Conservation (phyloP, 2,888 invertebrate genomes). For the Lepidochitona cinerea region DNA sequence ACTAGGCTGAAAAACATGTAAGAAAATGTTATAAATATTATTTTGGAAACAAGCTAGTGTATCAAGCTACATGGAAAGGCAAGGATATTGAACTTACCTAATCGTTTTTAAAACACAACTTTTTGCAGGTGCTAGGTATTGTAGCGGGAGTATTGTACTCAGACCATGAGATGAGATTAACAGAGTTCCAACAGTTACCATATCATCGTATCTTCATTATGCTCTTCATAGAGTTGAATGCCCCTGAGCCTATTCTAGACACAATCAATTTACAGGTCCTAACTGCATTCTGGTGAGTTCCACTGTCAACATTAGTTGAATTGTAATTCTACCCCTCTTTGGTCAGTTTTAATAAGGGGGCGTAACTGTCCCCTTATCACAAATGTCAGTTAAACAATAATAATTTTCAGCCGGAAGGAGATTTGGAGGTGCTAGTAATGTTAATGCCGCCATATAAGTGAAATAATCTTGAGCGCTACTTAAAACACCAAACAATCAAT, state of each 20-base stretch:
- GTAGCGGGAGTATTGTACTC: slow-evolving; percentile 95
- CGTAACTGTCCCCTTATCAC: too few relatives aligned
- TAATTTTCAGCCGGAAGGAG: too few relatives aligned
- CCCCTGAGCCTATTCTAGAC: slow-evolving; percentile 87
- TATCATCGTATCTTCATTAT: slow-evolving; percentile 97
- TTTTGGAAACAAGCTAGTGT: neutral
- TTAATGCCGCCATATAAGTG: too few relatives aligned
- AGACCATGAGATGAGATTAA: slow-evolving; percentile 92
- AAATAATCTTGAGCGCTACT: too few relatives aligned
- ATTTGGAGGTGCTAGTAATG: too few relatives aligned
- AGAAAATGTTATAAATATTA: neutral
- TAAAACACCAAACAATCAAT: too few relatives aligned
- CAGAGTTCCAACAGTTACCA: slow-evolving; percentile 96
- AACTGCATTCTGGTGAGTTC: slow-evolving; percentile 90
- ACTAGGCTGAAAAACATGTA: neutral
- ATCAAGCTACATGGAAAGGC: too few relatives aligned
- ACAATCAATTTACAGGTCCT: slow-evolving; percentile 91
- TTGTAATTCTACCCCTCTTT: neutral
- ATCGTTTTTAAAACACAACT: too few relatives aligned
- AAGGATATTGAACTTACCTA: too few relatives aligned
- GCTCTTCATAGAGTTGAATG: slow-evolving; percentile 95
- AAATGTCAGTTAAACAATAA: too few relatives aligned
- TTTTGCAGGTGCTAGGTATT: slow-evolving; percentile 85
- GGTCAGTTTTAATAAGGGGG: neutral
- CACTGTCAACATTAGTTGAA: slow-evolving; percentile 6